phyloP scores from a whole-genome alignment of 1,140 invertebrate species.

The Homarus americanus region DNA sequence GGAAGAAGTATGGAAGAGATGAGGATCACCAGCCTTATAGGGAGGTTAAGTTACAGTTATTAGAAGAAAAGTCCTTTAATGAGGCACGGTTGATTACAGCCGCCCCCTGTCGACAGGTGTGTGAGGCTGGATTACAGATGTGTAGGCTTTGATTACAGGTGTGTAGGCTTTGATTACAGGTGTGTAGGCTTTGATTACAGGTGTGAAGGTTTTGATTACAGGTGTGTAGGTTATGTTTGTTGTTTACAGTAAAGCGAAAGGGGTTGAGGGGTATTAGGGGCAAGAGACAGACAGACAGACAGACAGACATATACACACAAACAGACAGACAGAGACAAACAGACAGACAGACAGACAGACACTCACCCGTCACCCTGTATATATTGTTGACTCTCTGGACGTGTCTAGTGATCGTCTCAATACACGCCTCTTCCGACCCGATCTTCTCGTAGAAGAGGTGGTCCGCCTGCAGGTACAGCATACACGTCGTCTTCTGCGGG shows the following conservation, averaged over 20 bases:
- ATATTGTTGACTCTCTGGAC: constrained; percentile 96
- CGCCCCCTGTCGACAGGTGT: too few relatives aligned
- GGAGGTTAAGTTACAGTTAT: too few relatives aligned
- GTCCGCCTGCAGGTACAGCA: constrained; percentile 96
- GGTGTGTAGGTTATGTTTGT: background rate
- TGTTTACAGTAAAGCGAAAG: background rate
- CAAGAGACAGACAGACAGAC: background rate
- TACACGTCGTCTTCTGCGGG: constrained; percentile 86
- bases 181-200: background rate
- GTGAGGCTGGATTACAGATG: too few relatives aligned
- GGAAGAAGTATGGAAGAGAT: too few relatives aligned
- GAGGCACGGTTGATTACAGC: too few relatives aligned
- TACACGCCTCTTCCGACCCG: constrained; percentile 94
- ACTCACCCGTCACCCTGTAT: constrained; percentile 90
- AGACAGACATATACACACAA: too few relatives aligned
- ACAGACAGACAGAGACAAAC: too few relatives aligned
- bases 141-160: too few relatives aligned
- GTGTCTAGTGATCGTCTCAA: constrained; percentile 95
- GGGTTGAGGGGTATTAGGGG: background rate
- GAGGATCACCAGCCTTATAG: too few relatives aligned
- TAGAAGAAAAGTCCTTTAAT: too few relatives aligned
- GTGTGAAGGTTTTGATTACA: background rate
- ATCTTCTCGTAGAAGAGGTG: constrained; percentile 96
- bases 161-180: too few relatives aligned
- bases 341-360: too few relatives aligned